Base-by-base conservation (phyloP, 2,888 invertebrate species). In the Mellilla xanthometata region DNA sequence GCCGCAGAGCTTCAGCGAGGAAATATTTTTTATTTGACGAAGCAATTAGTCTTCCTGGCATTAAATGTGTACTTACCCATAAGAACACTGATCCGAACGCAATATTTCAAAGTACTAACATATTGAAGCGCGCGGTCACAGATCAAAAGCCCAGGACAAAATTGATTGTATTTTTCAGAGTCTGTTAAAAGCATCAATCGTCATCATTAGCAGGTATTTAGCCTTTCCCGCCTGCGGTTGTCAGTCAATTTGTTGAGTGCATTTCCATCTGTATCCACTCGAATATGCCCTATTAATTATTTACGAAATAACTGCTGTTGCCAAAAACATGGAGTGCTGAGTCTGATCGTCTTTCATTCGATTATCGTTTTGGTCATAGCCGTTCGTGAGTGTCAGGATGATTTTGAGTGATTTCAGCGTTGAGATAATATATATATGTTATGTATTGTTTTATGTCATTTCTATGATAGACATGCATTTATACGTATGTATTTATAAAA, bases 191-290 rank as follows among this genome's bases (percentile, higher is more conserved):
- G 64, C 76, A 68, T 76, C 77, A 79, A 76, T 79, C 76, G 72
- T 64, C 67, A 85, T 86, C 84, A 88, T 87, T 87, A 87, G 81
- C 82, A 73, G 81, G 75, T 83, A 88, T 86, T 87, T 87, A 86
- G 85, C 81, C 82, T 85, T 86, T 84, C 76, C 77, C 71, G 76
- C 74, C 72, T 88, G 89, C 76, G 88, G 88, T 87, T 81, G 79
- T 68, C 81, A 83, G 86, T 86, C 86, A 88, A 89, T 88, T 88
- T 86, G 81, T 64, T 73, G 85, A 85, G 79, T 84, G 84, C 81
- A 84, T 85, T 84, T 80, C 76, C 78, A 83, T 80, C 81, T 76
- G 76, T 65, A 69, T 65, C 74, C 84, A 76, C 77, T 81, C 80
- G 74, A 81, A 86, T 84, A 76, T 76, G 74, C 66, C 68, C 68